phyloP scores from a whole-genome alignment of 2,797 vertebrate species.

The Chrysocyon brachyurus region DNA sequence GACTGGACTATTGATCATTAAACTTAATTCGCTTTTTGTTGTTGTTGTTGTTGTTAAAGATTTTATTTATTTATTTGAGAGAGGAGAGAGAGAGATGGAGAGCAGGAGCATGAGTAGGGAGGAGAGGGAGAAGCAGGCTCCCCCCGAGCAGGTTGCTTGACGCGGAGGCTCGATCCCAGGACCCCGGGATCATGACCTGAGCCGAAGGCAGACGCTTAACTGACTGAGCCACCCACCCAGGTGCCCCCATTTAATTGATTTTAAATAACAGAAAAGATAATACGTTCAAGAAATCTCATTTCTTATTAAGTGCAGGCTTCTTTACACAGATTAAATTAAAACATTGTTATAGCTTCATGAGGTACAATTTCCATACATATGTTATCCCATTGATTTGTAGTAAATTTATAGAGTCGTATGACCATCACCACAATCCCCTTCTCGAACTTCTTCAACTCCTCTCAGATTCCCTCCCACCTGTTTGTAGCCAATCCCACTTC shows the following conservation, averaged over 20 bases:
- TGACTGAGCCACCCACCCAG: too few species aligned
- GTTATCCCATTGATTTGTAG: not conserved
- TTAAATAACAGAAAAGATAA: conserved; percentile 11
- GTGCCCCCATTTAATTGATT: not conserved
- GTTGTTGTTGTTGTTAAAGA: too few species aligned
- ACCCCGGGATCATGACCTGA: too few species aligned
- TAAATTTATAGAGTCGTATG: not conserved
- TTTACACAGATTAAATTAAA: not conserved
- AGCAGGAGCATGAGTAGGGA: too few species aligned
- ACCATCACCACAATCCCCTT: not conserved
- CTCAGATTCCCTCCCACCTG: not conserved
- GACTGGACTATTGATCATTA: not conserved
- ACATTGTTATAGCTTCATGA: not conserved
- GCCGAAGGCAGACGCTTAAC: too few species aligned
- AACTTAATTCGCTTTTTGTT: not conserved
- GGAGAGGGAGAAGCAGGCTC: too few species aligned
- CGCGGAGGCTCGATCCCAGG: too few species aligned
- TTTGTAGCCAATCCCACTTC: not conserved
- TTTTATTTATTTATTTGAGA: too few species aligned
- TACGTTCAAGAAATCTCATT: not conserved
- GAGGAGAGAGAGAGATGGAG: too few species aligned
- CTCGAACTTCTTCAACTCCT: not conserved
- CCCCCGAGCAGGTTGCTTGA: too few species aligned
- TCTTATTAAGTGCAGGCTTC: not conserved
- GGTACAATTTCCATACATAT: not conserved